Evolutionary conservation across 2,888 invertebrate species (phyloP).

Genomic region (Melanophora roralis): DNA sequence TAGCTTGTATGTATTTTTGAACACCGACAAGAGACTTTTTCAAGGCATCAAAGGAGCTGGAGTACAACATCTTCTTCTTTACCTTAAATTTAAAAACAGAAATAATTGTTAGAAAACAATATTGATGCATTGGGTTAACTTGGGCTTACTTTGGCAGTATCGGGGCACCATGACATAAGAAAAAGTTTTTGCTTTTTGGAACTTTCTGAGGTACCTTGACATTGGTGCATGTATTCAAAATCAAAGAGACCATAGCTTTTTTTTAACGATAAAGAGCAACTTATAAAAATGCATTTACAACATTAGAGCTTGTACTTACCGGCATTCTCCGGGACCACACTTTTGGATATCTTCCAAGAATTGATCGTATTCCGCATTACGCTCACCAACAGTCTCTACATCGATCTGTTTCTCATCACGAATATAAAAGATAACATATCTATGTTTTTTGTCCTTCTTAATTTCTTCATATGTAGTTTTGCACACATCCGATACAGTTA

Average conservation of each 20-base stretch:
- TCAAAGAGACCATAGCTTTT: constrained; percentile 94
- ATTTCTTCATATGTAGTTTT: constrained; percentile 97
- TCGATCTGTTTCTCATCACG: constrained; percentile 97
- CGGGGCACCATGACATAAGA: constrained; percentile 99
- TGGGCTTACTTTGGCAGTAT: constrained; percentile 89
- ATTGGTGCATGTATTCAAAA: constrained; percentile 98
- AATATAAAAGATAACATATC: constrained; percentile 97
- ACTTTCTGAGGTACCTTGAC: constrained; percentile 97
- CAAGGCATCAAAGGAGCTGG: constrained; percentile 97
- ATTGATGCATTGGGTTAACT: background rate
- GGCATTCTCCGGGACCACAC: constrained; percentile 95
- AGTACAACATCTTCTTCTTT: constrained; percentile 91
- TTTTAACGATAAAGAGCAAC: background rate
- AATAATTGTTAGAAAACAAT: no score
- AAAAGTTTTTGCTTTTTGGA: constrained; percentile 98
- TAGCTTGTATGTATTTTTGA: constrained; percentile 98
- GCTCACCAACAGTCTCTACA: constrained; percentile 93
- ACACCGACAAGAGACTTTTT: constrained; percentile 98
- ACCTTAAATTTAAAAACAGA: constrained; percentile 75
- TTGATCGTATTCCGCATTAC: constrained; percentile 94
- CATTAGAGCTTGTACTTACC: constrained; percentile 77
- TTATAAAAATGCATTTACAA: background rate
- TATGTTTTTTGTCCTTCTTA: constrained; percentile 97
- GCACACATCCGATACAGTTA: constrained; percentile 96
- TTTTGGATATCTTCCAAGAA: constrained; percentile 95